A percentile compares a stretch with the other conserved stretches of the same genome.
These are phyloP conservation scores for Dendroctonus ponderosae DNA, from an alignment of 1,140 invertebrate genomes.

Conservation along the genomic window DNA sequence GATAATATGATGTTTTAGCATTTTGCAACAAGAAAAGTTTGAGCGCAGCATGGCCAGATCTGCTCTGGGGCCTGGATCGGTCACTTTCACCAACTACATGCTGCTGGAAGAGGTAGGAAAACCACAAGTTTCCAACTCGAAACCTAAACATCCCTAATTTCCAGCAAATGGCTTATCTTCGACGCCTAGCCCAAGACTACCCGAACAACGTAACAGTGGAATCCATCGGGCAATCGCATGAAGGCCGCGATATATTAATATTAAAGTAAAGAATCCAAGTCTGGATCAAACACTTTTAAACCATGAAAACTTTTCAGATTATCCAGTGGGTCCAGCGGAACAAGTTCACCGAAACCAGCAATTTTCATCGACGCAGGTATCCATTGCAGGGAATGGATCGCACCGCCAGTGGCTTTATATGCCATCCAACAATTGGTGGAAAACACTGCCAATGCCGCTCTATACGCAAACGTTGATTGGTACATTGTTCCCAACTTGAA, in stretches of 20 bases:
- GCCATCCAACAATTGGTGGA: slow-evolving; percentile 61
- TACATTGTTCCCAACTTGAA: slow-evolving; percentile 70
- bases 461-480: slow-evolving; percentile 60
- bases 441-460: slow-evolving; percentile 46
- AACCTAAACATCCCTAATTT: slow-evolving; percentile 49
- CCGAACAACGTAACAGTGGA: slow-evolving; percentile 52
- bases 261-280: slow-evolving; percentile 18
- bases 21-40: slow-evolving; percentile 20
- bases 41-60: slow-evolving; percentile 40
- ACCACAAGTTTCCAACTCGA: slow-evolving; percentile 62
- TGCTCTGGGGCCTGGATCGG: slow-evolving; percentile 47
- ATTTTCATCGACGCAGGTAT: slow-evolving; percentile 66
- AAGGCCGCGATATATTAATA: slow-evolving; percentile 51
- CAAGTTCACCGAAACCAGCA: slow-evolving; percentile 57
- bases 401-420: slow-evolving; percentile 63
- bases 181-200: slow-evolving; percentile 50
- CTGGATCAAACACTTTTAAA: too few species aligned
- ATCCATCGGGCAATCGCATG: slow-evolving; percentile 60
- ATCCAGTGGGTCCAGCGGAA: slow-evolving; percentile 34
- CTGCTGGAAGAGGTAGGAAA: slow-evolving; percentile 50
- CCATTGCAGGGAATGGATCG: slow-evolving; percentile 69
- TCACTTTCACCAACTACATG: slow-evolving; percentile 22
- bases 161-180: slow-evolving; percentile 54
- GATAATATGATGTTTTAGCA: neutral
- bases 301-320: slow-evolving; percentile 15